A percentile compares a stretch with the other conserved stretches of the same genome.
Evolutionary conservation across 2,888 invertebrate genomes (phyloP).

Genomic region (Linyphia triangularis): DNA sequence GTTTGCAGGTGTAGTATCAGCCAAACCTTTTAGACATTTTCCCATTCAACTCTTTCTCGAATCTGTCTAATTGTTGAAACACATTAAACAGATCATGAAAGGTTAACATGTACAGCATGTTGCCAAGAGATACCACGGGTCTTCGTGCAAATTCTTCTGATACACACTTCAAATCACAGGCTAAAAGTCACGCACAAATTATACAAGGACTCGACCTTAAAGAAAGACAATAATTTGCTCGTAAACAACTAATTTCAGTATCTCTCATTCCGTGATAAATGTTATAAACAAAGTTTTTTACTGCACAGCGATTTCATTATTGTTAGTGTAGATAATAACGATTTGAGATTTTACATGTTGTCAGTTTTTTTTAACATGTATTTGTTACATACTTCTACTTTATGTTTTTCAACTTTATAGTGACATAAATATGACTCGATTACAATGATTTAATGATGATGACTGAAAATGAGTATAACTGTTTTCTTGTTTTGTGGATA

Average conservation of each 20-base stretch:
- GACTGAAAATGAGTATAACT: too few relatives aligned
- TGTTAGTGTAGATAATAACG: not conserved
- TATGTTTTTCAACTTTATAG: too few relatives aligned
- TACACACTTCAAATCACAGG: constrained; percentile 32
- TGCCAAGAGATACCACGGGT: constrained; percentile 49
- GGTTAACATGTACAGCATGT: constrained; percentile 22
- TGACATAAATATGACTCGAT: too few relatives aligned
- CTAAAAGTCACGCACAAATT: constrained; percentile 37
- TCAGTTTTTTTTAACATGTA: too few relatives aligned
- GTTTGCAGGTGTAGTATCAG: too few relatives aligned
- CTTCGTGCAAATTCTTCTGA: constrained; percentile 18
- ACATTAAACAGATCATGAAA: not conserved
- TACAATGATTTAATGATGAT: too few relatives aligned
- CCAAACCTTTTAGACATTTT: too few relatives aligned
- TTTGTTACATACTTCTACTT: too few relatives aligned
- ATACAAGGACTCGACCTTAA: constrained; percentile 47
- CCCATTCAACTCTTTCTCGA: not conserved
- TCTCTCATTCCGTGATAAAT: constrained; percentile 22
- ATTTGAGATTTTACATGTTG: not conserved
- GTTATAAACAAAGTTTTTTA: not conserved
- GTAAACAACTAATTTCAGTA: constrained; percentile 23
- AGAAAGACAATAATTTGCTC: constrained; percentile 6
- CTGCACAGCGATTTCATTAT: not conserved
- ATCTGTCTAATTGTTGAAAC: not conserved
- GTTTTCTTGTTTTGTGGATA: too few relatives aligned